Evolutionary conservation across 2,113 vertebrate genomes (phyloP), one percentile per base, ranked within the genome.

Genomic region (Recurvirostra avosetta): DNA sequence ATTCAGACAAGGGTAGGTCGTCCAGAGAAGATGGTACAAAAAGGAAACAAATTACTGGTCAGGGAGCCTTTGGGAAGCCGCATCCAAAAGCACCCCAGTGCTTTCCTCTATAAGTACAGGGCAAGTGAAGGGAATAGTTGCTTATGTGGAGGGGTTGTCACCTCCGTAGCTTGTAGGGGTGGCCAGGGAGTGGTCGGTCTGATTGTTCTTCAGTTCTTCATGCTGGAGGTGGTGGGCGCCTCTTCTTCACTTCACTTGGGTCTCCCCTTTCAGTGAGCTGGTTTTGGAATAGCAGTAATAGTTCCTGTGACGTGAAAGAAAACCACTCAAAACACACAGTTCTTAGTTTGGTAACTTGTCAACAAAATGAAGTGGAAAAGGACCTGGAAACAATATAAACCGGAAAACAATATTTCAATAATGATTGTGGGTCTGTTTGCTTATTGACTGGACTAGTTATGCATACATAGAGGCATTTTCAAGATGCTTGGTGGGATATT

Each of bases 31-130:
- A 13, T 26, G 8, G 8, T 66, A 29, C 13, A 32, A 59, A 84
- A 65, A 34, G 9, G 20, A 63, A 55, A 30, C 0, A 0, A 77
- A 36, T 67, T 55, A 66, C 22, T 74, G 26, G 8, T 43, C 2
- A 1, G 29, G 18, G 29, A 91, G 32, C n/a, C 25, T 58, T 83
- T 88, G 32, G 71, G 55, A 93, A 88, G 23, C 20, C 3, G 0
- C 23, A 26, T 70, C 25, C 4, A 5, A 70, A 77, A 70, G 53
- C 2, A 4, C 16, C 18, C 34, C 8, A 5, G 9, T 68, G 19
- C 38, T 71, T 80, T 70, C 56, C n/a, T 81, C 11, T 70, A 43
- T 70, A 43, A 63, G 8, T 59, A 4, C 6, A 34, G 8, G 38
- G 78, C 23, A 52, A 72, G 18, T 27, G 9, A 79, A 78, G 5